phyloP scores from a whole-genome alignment of 2,888 invertebrate genomes.

The Anarsia innoxiella region DNA sequence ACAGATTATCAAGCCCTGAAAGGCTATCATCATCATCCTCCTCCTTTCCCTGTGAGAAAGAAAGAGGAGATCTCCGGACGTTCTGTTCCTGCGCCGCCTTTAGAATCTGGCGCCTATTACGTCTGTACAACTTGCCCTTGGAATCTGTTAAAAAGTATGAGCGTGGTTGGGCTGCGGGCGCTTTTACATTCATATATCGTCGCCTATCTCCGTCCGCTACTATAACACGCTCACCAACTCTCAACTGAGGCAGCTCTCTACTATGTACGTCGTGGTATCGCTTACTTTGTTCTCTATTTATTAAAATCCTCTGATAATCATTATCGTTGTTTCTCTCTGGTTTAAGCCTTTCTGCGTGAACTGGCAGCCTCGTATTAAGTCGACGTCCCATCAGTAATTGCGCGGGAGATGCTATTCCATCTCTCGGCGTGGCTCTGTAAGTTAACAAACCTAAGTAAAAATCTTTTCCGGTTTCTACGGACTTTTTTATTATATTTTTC shows the following conservation, averaged over 20 bases:
- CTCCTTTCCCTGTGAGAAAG: too few relatives aligned
- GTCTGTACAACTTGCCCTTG: neutral
- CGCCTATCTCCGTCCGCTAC: neutral
- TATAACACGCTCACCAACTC: neutral
- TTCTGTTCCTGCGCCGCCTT: neutral
- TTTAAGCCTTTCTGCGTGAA: neutral
- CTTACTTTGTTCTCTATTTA: neutral
- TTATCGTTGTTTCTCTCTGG: neutral
- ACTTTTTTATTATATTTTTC: constrained; percentile 15
- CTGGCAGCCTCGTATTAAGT: constrained; percentile 1
- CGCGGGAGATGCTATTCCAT: neutral
- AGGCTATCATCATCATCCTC: neutral
- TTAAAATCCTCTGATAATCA: neutral
- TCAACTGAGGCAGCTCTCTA: neutral
- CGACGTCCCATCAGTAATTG: constrained; percentile 4
- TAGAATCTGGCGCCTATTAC: constrained; percentile 1
- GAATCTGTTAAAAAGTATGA: neutral
- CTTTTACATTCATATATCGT: neutral
- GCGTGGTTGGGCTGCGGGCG: neutral
- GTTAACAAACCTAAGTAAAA: constrained; percentile 9
- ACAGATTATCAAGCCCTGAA: too few relatives aligned
- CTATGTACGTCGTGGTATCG: neutral
- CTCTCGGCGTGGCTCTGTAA: constrained; percentile 1
- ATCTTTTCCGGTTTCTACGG: constrained; percentile 7
- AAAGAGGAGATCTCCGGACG: neutral